Evolutionary conservation across 1,140 invertebrate species (phyloP).

Genomic region (Chionoecetes opilio): DNA sequence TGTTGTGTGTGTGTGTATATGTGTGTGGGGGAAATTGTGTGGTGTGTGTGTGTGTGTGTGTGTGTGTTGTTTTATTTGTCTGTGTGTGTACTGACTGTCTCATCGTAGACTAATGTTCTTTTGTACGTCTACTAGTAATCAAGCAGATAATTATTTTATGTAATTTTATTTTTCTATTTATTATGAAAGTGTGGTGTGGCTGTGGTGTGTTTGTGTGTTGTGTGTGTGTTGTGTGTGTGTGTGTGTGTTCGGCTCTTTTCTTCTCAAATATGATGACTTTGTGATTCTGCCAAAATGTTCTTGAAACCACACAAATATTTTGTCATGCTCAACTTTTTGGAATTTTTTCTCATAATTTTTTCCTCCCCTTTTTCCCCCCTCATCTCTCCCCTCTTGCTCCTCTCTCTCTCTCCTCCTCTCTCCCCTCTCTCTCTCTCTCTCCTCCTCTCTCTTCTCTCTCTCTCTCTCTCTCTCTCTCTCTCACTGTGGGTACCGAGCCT

Average conservation of each 20-base stretch:
- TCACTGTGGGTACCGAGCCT: neutral
- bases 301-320: neutral
- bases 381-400: neutral
- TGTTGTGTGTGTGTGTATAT: neutral
- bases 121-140: too few relatives aligned
- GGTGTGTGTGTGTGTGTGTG: conserved; percentile 4
- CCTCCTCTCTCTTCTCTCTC: neutral
- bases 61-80: too few relatives aligned
- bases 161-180: too few relatives aligned
- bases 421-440: neutral
- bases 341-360: neutral
- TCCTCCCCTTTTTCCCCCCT: neutral
- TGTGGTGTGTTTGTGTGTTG: neutral
- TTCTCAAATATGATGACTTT: too few relatives aligned
- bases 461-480: conserved; percentile 12
- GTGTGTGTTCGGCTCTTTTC: too few relatives aligned
- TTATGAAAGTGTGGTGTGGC: neutral
- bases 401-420: neutral
- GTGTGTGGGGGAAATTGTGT: neutral
- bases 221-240: too few relatives aligned
- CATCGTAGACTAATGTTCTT: too few relatives aligned
- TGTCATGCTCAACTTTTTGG: neutral
- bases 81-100: too few relatives aligned
- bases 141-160: too few relatives aligned
- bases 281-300: neutral